Evolutionary conservation across 2,797 vertebrate genomes (phyloP).

Genomic region (Huso huso): DNA sequence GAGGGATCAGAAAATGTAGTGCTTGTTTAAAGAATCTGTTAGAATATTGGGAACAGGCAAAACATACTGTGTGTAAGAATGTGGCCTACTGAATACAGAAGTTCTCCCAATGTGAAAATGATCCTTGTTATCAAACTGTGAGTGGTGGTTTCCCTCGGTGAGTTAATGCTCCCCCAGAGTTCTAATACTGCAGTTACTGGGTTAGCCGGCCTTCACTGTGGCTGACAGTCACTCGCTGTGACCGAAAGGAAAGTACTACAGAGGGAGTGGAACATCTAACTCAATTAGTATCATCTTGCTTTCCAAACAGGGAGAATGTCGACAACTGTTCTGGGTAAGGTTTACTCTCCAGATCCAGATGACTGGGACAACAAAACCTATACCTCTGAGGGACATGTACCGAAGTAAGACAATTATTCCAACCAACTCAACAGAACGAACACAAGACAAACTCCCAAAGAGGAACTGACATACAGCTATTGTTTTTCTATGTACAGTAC

Average conservation of each 20-base stretch:
- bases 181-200: background rate
- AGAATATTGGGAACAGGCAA: no score
- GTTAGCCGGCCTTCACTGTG: background rate
- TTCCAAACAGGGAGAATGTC: conserved; percentile 68
- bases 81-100: no score
- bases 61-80: no score
- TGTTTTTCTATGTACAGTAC: no score
- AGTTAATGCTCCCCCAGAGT: background rate
- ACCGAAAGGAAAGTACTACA: background rate
- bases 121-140: no score
- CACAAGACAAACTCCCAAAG: no score
- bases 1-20: no score
- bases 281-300: conserved; percentile 18
- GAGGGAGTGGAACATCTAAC: background rate
- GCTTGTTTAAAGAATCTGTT: no score
- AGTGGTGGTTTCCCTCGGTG: no score
- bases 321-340: conserved; percentile 70
- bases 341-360: conserved; percentile 78
- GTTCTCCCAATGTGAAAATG: no score
- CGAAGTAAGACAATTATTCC: conserved; percentile 62
- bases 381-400: conserved; percentile 70
- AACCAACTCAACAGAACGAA: no score
- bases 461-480: no score
- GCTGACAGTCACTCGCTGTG: background rate
- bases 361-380: conserved; percentile 92